Conservation (phyloP, 2,888 invertebrate genomes). For the Sialis fuliginosa region DNA sequence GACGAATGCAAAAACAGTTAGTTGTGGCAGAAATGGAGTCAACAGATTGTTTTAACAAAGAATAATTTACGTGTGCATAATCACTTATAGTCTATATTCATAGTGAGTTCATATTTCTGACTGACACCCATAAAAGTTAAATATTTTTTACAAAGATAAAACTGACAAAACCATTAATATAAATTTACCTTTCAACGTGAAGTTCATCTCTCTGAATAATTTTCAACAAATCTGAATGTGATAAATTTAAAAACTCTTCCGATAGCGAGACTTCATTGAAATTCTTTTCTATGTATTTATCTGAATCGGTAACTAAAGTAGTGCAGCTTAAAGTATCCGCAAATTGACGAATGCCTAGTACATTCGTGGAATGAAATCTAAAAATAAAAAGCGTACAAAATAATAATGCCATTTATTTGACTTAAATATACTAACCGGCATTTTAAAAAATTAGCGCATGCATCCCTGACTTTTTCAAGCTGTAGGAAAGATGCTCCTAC, state of each 20-base stretch:
- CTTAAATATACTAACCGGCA: slow-evolving; percentile 30
- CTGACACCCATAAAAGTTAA: too few relatives aligned
- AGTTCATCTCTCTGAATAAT: slow-evolving; percentile 60
- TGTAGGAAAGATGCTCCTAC: slow-evolving; percentile 72
- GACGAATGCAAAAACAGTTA: too few relatives aligned
- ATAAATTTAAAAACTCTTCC: slow-evolving; percentile 54
- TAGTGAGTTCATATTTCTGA: too few relatives aligned
- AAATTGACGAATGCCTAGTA: slow-evolving; percentile 60
- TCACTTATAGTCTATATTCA: too few relatives aligned
- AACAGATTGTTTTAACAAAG: too few relatives aligned
- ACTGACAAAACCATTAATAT: background rate
- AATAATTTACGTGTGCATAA: too few relatives aligned
- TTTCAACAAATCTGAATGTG: slow-evolving; percentile 42
- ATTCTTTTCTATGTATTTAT: slow-evolving; percentile 62
- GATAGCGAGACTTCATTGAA: slow-evolving; percentile 59
- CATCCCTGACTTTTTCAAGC: slow-evolving; percentile 59
- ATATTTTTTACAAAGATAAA: too few relatives aligned
- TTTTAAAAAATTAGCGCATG: slow-evolving; percentile 65
- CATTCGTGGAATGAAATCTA: slow-evolving; percentile 63
- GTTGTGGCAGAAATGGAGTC: too few relatives aligned
- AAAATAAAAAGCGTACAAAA: slow-evolving; percentile 11
- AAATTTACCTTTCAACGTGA: slow-evolving; percentile 36
- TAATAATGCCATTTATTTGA: background rate
- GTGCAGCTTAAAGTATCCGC: slow-evolving; percentile 61
- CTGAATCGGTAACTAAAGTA: slow-evolving; percentile 50